Evolutionary conservation across 1,140 invertebrate species (phyloP).

Genomic region (Druon quercuslanigerum): DNA sequence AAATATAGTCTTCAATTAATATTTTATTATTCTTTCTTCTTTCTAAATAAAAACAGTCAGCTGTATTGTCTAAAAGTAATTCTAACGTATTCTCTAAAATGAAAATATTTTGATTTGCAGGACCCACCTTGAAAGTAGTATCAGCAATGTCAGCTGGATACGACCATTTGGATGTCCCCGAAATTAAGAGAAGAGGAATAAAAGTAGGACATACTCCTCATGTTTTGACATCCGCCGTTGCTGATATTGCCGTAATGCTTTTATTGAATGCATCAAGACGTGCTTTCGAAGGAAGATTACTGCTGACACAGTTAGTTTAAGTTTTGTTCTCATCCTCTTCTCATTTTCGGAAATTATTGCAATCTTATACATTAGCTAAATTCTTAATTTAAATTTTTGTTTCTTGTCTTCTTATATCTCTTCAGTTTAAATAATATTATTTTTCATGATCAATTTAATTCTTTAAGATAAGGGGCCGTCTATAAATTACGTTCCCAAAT

Average conservation of each 20-base stretch:
- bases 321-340: not conserved
- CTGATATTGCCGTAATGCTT: constrained; percentile 88
- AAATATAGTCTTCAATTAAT: not conserved
- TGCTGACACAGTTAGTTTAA: constrained; percentile 79
- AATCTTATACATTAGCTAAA: not conserved
- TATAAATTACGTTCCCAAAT: no score
- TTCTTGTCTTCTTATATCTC: no score
- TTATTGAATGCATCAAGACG: constrained; percentile 84
- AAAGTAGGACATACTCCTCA: constrained; percentile 87
- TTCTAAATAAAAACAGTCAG: no score
- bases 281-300: constrained; percentile 82
- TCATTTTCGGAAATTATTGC: not conserved
- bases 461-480: not conserved
- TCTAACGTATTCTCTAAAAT: no score
- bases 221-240: constrained; percentile 87
- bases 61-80: no score
- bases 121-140: constrained; percentile 80
- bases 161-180: constrained; percentile 82
- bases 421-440: no score
- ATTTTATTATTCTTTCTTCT: no score
- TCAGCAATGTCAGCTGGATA: constrained; percentile 87
- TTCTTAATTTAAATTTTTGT: no score
- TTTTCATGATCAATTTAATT: not conserved
- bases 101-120: constrained; percentile 62
- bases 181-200: constrained; percentile 81